These are phyloP conservation scores for Catharus bicknelli DNA, from an alignment of 2,113 vertebrate species.

Conservation along the genomic window DNA sequence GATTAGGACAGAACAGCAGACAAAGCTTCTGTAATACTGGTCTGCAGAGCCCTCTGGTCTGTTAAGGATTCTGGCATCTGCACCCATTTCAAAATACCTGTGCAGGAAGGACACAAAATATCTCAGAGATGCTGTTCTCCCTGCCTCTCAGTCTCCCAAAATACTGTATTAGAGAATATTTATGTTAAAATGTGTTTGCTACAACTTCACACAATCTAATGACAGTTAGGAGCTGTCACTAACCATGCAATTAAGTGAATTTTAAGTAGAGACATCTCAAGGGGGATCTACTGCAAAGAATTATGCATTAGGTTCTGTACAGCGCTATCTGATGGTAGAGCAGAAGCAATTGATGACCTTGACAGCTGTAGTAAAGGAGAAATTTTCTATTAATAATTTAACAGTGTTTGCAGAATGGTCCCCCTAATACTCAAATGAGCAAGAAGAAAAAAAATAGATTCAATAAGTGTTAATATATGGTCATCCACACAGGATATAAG, in stretches of 20 bases:
- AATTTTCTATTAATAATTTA: slow-evolving; percentile 15
- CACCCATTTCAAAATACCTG: neutral
- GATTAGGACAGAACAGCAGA: slow-evolving; percentile 22
- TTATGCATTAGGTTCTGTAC: neutral
- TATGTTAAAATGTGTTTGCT: neutral
- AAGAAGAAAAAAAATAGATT: neutral
- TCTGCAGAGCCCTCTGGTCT: neutral
- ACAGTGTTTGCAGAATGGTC: neutral
- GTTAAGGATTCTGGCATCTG: neutral
- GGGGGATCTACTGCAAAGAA: neutral
- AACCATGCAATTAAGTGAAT: neutral
- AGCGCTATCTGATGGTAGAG: neutral
- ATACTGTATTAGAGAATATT: neutral
- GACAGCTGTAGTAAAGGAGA: neutral
- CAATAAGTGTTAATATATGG: neutral
- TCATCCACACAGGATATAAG: neutral
- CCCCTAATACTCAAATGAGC: neutral
- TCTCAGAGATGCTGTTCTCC: neutral
- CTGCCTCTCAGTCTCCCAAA: neutral
- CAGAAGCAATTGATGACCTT: neutral
- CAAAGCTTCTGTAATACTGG: slow-evolving; percentile 18
- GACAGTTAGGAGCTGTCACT: neutral
- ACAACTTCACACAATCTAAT: neutral
- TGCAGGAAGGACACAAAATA: neutral
- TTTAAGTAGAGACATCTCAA: neutral